These are phyloP conservation scores for Noctua janthe DNA, from an alignment of 2,888 invertebrate species.

Conservation along the genomic window DNA sequence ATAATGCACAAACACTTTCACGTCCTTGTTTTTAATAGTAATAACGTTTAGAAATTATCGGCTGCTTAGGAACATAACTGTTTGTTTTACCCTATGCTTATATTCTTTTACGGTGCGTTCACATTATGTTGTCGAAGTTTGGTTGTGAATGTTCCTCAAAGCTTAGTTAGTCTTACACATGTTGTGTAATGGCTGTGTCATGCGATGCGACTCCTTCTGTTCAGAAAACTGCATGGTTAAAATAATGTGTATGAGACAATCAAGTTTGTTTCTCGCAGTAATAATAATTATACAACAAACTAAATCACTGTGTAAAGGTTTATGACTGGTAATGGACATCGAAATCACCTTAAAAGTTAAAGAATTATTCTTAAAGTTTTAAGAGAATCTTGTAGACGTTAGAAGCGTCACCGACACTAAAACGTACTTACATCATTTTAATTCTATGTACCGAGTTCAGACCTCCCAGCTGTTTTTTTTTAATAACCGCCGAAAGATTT, in stretches of 20 bases:
- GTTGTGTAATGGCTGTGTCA: background rate
- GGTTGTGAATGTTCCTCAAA: slow-evolving; percentile 10
- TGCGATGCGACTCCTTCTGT: background rate
- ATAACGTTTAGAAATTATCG: slow-evolving; percentile 55
- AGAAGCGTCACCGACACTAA: no score
- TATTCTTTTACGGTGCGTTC: slow-evolving; percentile 23
- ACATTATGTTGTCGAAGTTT: slow-evolving; percentile 10
- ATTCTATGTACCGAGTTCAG: no score
- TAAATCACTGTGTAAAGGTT: no score
- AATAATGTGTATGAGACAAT: no score
- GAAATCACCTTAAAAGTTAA: no score
- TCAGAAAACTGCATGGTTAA: background rate
- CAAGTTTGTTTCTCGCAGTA: no score
- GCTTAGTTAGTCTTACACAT: background rate
- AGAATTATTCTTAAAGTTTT: background rate
- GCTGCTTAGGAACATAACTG: slow-evolving; percentile 11
- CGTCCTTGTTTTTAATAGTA: slow-evolving; percentile 27
- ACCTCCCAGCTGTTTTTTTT: no score
- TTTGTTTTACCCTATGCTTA: slow-evolving; percentile 44
- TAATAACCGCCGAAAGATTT: no score
- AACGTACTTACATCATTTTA: no score
- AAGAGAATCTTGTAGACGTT: background rate
- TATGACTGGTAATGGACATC: no score
- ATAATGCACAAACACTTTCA: slow-evolving; percentile 47
- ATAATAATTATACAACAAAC: no score